Base-by-base conservation (phyloP, 2,113 vertebrate genomes). In the Grus americana region DNA sequence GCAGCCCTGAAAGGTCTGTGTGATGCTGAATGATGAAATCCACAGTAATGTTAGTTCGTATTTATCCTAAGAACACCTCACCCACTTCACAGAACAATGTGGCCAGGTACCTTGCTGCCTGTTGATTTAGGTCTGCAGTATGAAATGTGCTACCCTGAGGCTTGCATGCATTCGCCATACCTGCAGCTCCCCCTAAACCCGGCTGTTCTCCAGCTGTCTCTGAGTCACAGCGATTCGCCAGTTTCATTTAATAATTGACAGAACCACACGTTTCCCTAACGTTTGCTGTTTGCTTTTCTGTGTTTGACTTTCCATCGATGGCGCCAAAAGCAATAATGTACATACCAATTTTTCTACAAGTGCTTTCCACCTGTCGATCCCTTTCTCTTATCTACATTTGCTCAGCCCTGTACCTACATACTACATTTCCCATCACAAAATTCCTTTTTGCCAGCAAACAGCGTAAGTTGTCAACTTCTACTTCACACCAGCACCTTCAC, bases 291-390 rank as follows among this genome's bases (percentile, higher is more conserved):
- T 94, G 89, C 52, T 84, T 57, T 87, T 12, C 67, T 71, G 1
- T 94, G 86, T 95, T 95, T 95, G 47, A 76, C 78, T 95, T 95
- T 95, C 95, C 90, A 8, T 29, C 3, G 1, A 6, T 4, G n/a
- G 90, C 2, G 6, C 90, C 86, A 67, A 24, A 20, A 61, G 57
- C 70, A 80, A 87, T 87, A 57, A 92, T 12, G 82, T 15, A n/a
- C 82, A 23, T 5, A 76, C 52, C 62, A 32, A 49, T 58, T 87
- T 66, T 30, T 87, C 68, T 67, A 6, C 67, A 54, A 86, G 76
- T 52, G 90, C 86, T 76, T 75, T 62, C 82, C 95, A 90, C 57
- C 58, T 90, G 86, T 71, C 62, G 0, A 12, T 44, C 40, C 52
- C 52, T 61, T 40, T 16, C 67, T 27, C 61, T 63, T 26, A 27